Conservation (phyloP, 2,888 invertebrate genomes). For the Lasioglossum leucozonium region DNA sequence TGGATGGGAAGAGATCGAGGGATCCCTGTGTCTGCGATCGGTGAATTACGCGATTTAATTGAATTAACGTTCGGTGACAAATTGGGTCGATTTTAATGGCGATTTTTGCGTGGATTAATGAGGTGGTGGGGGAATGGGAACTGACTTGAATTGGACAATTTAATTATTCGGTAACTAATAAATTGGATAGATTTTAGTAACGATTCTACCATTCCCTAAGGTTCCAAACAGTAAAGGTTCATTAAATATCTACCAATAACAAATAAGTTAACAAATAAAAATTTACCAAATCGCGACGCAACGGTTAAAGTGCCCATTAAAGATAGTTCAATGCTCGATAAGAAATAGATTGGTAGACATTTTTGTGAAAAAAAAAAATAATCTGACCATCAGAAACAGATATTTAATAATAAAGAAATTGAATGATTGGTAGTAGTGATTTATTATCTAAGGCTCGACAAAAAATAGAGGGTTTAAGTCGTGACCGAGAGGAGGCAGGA, state of each 20-base stretch:
- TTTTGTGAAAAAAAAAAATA: not conserved
- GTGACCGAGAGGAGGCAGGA: not conserved
- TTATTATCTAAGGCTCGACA: not conserved
- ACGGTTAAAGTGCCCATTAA: too few species aligned
- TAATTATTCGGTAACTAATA: not conserved
- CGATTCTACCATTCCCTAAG: too few species aligned
- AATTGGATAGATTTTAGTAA: not conserved
- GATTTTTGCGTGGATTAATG: not conserved
- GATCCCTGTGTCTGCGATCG: slow-evolving; percentile 50
- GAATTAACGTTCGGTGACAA: not conserved
- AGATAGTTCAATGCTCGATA: too few species aligned
- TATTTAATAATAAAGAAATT: too few species aligned
- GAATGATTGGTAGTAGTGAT: not conserved
- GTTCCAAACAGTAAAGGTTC: too few species aligned
- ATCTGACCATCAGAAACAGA: not conserved
- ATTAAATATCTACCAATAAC: too few species aligned
- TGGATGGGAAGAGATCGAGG: slow-evolving; percentile 19
- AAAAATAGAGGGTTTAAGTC: not conserved
- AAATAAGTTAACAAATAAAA: too few species aligned
- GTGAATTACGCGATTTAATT: slow-evolving; percentile 10
- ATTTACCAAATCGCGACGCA: too few species aligned
- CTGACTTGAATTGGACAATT: too few species aligned
- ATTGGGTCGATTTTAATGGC: not conserved
- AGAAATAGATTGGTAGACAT: not conserved
- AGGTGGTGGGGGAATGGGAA: too few species aligned